Base-by-base conservation (phyloP, 2,113 vertebrate species). In the Gnathonemus longibarbis region DNA sequence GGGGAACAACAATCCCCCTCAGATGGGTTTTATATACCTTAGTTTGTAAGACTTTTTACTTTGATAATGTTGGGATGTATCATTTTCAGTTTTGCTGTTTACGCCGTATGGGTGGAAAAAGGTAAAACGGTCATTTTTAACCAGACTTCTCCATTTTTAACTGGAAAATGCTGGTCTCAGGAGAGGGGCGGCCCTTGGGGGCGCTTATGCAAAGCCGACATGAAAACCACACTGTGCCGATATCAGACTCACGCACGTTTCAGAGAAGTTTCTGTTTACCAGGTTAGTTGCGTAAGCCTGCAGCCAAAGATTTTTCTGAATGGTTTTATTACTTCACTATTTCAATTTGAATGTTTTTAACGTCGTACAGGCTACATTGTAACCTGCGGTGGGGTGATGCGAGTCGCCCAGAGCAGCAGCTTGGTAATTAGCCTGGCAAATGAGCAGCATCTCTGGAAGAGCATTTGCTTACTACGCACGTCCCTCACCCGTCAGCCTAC, bases 181-280 rank as follows among this genome's bases (percentile, higher is more conserved):
- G 19, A 84, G 13, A 7, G 35, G 9, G 8, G 19, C 21, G 19
- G 11, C 2, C 15, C 74, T 17, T 7, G 35, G 74, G 74, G 11
- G 15, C 31, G 31, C 74, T 42, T 94, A 95, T 95, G 94, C 94
- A 95, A 95, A 80, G 66, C 84, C 89, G 92, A 91, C 17, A 94
- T 19, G 9, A 93, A 95, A 94, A 95, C 93, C 93, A 88, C 90
- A 95, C 94, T 95, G 95, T 95, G 94, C 92, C 92, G 92, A 90
- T 88, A 89, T 91, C 77, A 92, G 91, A 90, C 89, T 46, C 88
- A 24, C 88, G 89, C 9, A 39, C 49, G 27, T 66, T 53, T 48
- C 91, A 70, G 27, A 50, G 31, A 35, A 13, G n/a, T n/a, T 89
- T 91, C 91, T 88, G 88, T 56, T 89, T 88, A 84, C 52, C 83